Conservation (phyloP, 2,797 vertebrate genomes). For the Nannoperca obscura region DNA sequence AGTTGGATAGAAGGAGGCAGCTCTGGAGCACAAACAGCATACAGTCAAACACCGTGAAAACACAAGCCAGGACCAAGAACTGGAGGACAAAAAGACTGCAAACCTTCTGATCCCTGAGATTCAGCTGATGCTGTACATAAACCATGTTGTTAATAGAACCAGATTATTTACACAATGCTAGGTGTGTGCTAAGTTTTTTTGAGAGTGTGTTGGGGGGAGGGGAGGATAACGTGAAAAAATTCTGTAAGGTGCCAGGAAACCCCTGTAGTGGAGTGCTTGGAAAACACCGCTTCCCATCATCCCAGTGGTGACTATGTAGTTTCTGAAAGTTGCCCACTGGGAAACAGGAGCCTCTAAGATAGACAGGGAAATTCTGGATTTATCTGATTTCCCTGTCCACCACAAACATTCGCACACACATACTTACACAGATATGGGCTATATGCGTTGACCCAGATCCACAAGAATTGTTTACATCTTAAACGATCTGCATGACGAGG, state of each 20-base stretch:
- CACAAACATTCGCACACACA: constrained; percentile 34
- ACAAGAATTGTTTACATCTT: constrained; percentile 73
- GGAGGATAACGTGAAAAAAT: constrained; percentile 31
- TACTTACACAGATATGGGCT: constrained; percentile 34
- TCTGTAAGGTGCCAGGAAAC: constrained; percentile 60
- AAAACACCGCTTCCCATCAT: constrained; percentile 68
- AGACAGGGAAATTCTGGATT: constrained; percentile 53
- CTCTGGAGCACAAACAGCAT: constrained; percentile 49
- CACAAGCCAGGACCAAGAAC: constrained; percentile 54
- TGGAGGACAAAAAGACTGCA: constrained; percentile 53
- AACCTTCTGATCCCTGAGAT: constrained; percentile 57
- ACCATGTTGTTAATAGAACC: constrained; percentile 36
- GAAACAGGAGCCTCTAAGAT: constrained; percentile 58
- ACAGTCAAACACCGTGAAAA: constrained; percentile 45
- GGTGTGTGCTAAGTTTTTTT: constrained; percentile 61
- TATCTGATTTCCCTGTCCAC: constrained; percentile 56
- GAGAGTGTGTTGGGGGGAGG: constrained; percentile 9
- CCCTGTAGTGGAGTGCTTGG: constrained; percentile 22
- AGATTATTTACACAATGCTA: constrained; percentile 53
- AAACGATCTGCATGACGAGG: constrained; percentile 55
- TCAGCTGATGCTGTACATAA: constrained; percentile 63
- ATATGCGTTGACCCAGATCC: constrained; percentile 71
- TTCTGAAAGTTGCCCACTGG: constrained; percentile 60
- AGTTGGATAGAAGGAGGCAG: constrained; percentile 48
- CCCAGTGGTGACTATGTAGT: constrained; percentile 54